Conservation (phyloP, 2,113 vertebrate species). For the Pelecanus crispus region DNA sequence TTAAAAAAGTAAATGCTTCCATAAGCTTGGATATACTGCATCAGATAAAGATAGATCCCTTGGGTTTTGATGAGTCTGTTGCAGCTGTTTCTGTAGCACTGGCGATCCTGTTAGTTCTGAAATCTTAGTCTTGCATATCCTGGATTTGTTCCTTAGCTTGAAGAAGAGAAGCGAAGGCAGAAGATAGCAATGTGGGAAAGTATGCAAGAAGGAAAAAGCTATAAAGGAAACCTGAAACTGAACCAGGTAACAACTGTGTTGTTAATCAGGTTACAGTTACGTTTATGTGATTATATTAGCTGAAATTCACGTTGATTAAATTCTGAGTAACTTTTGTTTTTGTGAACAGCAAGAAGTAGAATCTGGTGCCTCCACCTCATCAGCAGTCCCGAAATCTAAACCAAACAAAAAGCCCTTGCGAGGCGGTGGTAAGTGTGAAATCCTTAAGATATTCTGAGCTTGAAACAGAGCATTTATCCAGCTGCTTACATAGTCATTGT, state of each 20-base stretch:
- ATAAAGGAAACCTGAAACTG: slow-evolving; percentile 62
- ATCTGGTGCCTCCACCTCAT: slow-evolving; percentile 69
- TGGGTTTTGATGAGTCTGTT: not conserved
- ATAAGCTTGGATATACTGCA: not conserved
- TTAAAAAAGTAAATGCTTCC: not conserved
- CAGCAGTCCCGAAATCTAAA: slow-evolving; percentile 71
- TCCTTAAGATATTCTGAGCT: not conserved
- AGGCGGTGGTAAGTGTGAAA: slow-evolving; percentile 72
- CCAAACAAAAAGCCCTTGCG: slow-evolving; percentile 80
- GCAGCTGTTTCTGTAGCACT: not conserved
- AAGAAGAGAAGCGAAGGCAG: slow-evolving; percentile 86
- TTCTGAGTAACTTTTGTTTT: not conserved
- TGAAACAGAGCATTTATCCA: not conserved
- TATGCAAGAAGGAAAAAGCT: slow-evolving; percentile 86
- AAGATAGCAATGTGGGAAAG: slow-evolving; percentile 92
- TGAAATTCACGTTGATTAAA: not conserved
- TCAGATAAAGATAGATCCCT: not conserved
- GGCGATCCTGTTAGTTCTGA: not conserved
- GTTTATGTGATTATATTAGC: not conserved
- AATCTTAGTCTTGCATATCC: not conserved
- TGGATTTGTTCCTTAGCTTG: slow-evolving; percentile 69
- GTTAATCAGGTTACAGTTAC: not conserved
- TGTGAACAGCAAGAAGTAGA: slow-evolving; percentile 66
- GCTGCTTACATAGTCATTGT: not conserved
- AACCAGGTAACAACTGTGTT: slow-evolving; percentile 61